Evolutionary conservation across 2,797 vertebrate genomes (phyloP), one percentile per base, ranked within the genome.

Genomic region (Ctenopoma kingsleyae): DNA sequence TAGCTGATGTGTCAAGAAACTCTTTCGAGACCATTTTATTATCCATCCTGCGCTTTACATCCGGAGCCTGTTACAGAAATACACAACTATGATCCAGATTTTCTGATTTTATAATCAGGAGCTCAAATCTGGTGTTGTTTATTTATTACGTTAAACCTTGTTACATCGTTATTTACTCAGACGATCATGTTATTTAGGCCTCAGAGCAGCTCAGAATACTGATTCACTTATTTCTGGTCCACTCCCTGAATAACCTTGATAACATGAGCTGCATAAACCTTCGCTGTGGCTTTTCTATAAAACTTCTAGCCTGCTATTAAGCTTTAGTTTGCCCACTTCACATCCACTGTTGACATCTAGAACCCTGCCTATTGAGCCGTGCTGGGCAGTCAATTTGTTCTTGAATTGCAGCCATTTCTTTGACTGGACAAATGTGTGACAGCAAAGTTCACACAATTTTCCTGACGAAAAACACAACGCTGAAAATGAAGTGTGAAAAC

Each of bases 371-470:
- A 20, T 1, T 48, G 40, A 75, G 47, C 57, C 49, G 53, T 40
- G 38, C 49, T 10, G 23, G 67, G 40, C 17, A 17, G 48, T 57
- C 68, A 51, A 1, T 63, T 76, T 78, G 80, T 84, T 82, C 77
- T 70, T 78, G 78, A 84, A 68, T 6, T 23, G 64, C 36, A 69
- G 80, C 76, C 81, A 72, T 64, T 76, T 81, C 72, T 76, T 66
- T 78, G 80, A 82, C 76, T 74, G 48, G 69, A 74, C 62, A 64
- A 49, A 67, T 1, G 59, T 60, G 78, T 69, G 65, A 78, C 64
- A 50, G 58, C 38, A 38, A 22, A 66, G 62, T 81, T 82, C 61
- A 50, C 76, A 62, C 59, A 20, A 8, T 66, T 48, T 51, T 60
- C 30, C 22, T 2, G 19, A 75, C 40, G 46, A 27, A 64, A 43